These are phyloP conservation scores for Argya squamiceps DNA, from an alignment of 2,797 vertebrate species.

Conservation along the genomic window DNA sequence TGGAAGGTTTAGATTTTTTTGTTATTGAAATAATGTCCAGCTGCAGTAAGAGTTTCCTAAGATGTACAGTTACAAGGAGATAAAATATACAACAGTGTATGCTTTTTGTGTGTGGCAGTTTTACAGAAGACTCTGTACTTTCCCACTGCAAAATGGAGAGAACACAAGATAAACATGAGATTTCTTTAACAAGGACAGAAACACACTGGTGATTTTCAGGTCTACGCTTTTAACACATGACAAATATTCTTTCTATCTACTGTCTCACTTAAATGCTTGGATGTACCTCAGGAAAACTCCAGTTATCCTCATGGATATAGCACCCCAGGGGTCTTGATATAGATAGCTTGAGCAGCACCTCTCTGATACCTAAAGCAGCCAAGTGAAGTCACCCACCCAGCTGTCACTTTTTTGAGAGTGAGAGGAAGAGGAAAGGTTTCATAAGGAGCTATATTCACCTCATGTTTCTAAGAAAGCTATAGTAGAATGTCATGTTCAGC, in stretches of 20 bases:
- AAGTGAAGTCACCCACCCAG: not conserved
- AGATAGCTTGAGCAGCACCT: not conserved
- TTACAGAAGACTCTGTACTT: not conserved
- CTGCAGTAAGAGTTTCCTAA: not conserved
- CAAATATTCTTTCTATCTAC: not conserved
- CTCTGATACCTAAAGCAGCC: not conserved
- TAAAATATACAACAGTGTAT: not conserved
- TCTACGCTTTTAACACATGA: fast-evolving
- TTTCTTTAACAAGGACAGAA: not conserved
- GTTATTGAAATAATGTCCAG: not conserved
- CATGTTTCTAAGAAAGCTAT: not conserved
- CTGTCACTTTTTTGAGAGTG: not conserved
- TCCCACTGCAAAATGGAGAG: conserved; percentile 24
- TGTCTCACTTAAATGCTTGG: not conserved
- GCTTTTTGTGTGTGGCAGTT: not conserved
- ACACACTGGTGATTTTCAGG: not conserved
- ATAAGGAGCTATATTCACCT: not conserved
- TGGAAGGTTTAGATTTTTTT: not conserved
- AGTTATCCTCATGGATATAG: not conserved
- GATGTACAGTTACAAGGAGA: not conserved
- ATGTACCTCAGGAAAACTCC: not conserved
- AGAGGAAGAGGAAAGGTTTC: not conserved
- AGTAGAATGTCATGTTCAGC: not conserved
- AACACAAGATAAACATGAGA: not conserved
- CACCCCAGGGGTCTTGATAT: not conserved